Base-by-base conservation (phyloP, 2,888 invertebrate genomes). In the Bellardia bayeri region DNA sequence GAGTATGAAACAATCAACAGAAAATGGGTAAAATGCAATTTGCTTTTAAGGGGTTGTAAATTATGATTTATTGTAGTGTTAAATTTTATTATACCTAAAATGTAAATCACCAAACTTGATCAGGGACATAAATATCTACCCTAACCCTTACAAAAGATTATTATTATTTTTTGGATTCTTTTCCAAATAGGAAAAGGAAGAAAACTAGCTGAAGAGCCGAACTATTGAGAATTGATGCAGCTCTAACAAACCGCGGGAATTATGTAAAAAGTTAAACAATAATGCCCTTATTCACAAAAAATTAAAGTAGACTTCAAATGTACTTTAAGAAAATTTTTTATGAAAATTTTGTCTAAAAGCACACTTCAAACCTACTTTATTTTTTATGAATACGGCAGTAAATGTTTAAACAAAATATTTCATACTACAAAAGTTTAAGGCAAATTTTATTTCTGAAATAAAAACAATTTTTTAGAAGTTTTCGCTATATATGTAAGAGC, bases 51-150 rank as follows among this genome's bases (percentile, higher is more conserved):
- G 82, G 82, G 82, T 76, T 83, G 82, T 63, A 69, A 69, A 56
- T 76, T 83, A 69, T 83, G 82, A 83, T 76, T 76, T 83, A 76
- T 76, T 30, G 54, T 37, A 76, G 76, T 76, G 69, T 71, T 63
- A 69, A 83, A 63, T 83, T 76, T 69, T 75, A 58, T 68, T 75
- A 61, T 61, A 40, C n/a, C 54, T 68, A 45, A 33, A 71, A 76
- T 63, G 49, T 40, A 75, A 56, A 68, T 82, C 64, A 45, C n/a
- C 45, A 56, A 68, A 68, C 37, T 45, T 58, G 37, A 16, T 68
- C 33, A 33, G 63, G 37, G 75, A 42, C 37, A 37, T 76, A 54
- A 14, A 49, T 37, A 49, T 49, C 69, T 71, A 80, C 80, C 71
- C 61, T 61, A 58, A 3, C 6, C 16, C 23, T 56, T 23, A 3